Evolutionary conservation across 2,888 invertebrate species (phyloP).

Genomic region (Pseudococcus jackbeardsleyi): DNA sequence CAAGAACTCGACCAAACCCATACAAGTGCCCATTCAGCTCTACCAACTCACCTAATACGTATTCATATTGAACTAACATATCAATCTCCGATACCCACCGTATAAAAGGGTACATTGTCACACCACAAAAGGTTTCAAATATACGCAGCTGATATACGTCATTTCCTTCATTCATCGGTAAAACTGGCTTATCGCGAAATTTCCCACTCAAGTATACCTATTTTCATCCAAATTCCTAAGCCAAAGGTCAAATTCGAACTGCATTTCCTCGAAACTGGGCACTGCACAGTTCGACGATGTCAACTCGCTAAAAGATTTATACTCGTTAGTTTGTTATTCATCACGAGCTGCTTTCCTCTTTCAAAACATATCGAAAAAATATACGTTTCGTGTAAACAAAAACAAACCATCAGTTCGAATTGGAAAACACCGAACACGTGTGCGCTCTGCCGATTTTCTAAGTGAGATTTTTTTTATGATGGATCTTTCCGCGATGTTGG

Average conservation of each 20-base stretch:
- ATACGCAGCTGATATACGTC: neutral
- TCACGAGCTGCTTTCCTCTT: neutral
- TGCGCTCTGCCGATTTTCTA: neutral
- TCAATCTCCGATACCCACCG: neutral
- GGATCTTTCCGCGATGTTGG: neutral
- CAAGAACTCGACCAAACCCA: neutral
- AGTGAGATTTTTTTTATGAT: neutral
- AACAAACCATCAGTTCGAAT: conserved; percentile 16
- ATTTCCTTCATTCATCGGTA: neutral
- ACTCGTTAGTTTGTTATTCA: conserved; percentile 7
- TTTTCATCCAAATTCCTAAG: neutral
- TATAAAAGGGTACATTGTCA: neutral
- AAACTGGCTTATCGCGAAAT: neutral
- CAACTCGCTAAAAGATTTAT: neutral
- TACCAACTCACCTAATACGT: neutral
- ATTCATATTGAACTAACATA: neutral
- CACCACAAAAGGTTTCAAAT: neutral
- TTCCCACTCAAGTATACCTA: neutral
- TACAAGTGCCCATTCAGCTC: neutral
- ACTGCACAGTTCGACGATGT: neutral
- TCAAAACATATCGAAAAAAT: conserved; percentile 24
- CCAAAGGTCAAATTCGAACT: neutral
- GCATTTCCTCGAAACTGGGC: neutral
- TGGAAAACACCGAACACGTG: conserved; percentile 9
- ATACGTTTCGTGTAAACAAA: conserved; percentile 29